A percentile compares a stretch with the other conserved stretches of the same genome.
Conservation (phyloP, 2,113 vertebrate genomes). For the Tragelaphus strepsiceros region DNA sequence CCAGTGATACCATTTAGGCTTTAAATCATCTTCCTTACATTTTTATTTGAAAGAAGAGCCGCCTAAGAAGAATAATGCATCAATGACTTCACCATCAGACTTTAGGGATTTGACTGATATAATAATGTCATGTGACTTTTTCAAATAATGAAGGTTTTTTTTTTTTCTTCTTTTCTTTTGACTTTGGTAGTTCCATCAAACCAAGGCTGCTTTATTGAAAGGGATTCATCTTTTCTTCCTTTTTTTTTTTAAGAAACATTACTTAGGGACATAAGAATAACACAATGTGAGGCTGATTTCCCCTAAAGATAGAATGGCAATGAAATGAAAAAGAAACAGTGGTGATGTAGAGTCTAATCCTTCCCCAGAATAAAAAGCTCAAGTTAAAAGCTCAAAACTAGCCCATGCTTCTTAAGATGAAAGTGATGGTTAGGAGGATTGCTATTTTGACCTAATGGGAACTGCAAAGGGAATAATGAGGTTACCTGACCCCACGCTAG, state of each 20-base stretch:
- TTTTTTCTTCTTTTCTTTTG: background rate
- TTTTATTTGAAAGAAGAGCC: slow-evolving; percentile 61
- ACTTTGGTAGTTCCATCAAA: slow-evolving; percentile 62
- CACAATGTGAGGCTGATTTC: slow-evolving; percentile 75
- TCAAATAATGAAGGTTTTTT: slow-evolving; percentile 57
- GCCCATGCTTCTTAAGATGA: slow-evolving; percentile 57
- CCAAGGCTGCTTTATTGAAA: slow-evolving; percentile 70
- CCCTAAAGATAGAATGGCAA: slow-evolving; percentile 64
- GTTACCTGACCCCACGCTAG: slow-evolving; percentile 53
- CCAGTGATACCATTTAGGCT: slow-evolving; percentile 61
- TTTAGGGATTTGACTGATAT: slow-evolving; percentile 63
- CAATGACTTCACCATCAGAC: slow-evolving; percentile 70
- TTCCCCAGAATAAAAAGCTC: slow-evolving; percentile 66
- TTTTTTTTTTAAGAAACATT: slow-evolving; percentile 67
- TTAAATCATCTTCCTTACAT: slow-evolving; percentile 71
- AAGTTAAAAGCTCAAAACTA: slow-evolving; percentile 65
- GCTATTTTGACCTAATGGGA: slow-evolving; percentile 72
- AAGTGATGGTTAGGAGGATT: slow-evolving; percentile 38
- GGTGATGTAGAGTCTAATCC: slow-evolving; percentile 61
- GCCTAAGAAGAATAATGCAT: slow-evolving; percentile 71
- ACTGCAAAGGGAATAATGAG: slow-evolving; percentile 66
- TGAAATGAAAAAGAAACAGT: slow-evolving; percentile 56
- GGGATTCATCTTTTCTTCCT: slow-evolving; percentile 41
- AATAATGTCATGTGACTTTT: slow-evolving; percentile 43
- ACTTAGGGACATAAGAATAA: slow-evolving; percentile 68